A percentile compares a stretch with the other conserved stretches of the same genome.
phyloP scores from a whole-genome alignment of 2,888 invertebrate genomes.

The Amphipyra berbera region DNA sequence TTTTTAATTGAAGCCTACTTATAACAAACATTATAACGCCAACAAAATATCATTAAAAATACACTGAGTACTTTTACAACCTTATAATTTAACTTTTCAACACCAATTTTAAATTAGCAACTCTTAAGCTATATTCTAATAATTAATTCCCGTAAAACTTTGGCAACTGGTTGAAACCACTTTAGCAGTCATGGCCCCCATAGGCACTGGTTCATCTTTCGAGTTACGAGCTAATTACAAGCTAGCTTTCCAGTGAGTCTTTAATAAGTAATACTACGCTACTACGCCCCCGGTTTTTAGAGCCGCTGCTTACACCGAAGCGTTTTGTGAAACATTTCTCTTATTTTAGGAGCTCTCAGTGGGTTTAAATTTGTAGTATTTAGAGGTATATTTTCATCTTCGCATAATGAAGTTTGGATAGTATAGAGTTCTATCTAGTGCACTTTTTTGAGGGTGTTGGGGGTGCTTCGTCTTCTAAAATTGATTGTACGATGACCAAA shows the following conservation, averaged over 20 bases:
- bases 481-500: no score
- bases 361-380: not conserved
- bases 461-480: no score
- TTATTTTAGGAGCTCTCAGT: not conserved
- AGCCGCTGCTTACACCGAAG: slow-evolving; percentile 61
- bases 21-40: slow-evolving; percentile 6
- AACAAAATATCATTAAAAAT: slow-evolving; percentile 33
- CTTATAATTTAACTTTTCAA: slow-evolving; percentile 43
- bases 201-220: slow-evolving; percentile 67
- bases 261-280: slow-evolving; percentile 76
- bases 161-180: slow-evolving; percentile 37
- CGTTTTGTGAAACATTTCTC: not conserved
- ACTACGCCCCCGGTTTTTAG: slow-evolving; percentile 62
- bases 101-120: slow-evolving; percentile 49
- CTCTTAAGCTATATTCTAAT: slow-evolving; percentile 53
- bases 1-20: slow-evolving; percentile 2
- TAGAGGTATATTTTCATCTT: not conserved
- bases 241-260: slow-evolving; percentile 68
- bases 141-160: slow-evolving; percentile 56
- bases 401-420: no score
- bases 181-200: slow-evolving; percentile 62
- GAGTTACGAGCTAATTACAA: slow-evolving; percentile 75
- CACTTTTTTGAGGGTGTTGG: no score
- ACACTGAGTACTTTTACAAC: slow-evolving; percentile 13
- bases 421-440: no score